phyloP scores from a whole-genome alignment of 1,140 invertebrate species.

The Aphelinus certus region DNA sequence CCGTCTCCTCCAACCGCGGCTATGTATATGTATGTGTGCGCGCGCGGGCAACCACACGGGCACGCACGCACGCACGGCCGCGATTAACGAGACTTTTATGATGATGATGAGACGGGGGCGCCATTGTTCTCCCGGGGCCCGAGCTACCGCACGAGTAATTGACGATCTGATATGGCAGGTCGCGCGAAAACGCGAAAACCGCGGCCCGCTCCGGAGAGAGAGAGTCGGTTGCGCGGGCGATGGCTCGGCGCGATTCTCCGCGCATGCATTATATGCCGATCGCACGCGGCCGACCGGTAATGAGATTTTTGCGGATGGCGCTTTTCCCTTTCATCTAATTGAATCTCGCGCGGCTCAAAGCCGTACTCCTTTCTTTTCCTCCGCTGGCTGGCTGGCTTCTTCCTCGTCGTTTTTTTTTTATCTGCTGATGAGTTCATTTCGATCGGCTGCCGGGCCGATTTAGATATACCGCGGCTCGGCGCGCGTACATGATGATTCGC shows the following conservation, averaged over 20 bases:
- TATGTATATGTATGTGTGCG: no score
- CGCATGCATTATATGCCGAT: background rate
- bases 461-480: no score
- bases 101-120: background rate
- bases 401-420: background rate
- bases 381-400: no score
- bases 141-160: conserved; percentile 11
- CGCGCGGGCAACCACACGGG: no score
- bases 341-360: conserved; percentile 6
- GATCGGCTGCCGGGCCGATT: conserved; percentile 6
- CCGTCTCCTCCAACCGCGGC: no score
- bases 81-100: conserved; percentile 34
- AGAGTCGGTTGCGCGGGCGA: background rate
- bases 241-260: conserved; percentile 1
- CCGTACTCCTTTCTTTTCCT: no score
- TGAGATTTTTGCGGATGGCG: conserved; percentile 21
- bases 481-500: no score
- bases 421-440: conserved; percentile 35
- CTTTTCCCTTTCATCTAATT: conserved; percentile 30
- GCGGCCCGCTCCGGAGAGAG: background rate
- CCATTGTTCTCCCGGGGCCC: conserved; percentile 11
- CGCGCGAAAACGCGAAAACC: conserved; percentile 30
- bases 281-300: background rate
- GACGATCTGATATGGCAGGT: conserved; percentile 13
- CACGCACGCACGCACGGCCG: no score